Evolutionary conservation across 2,797 vertebrate genomes (phyloP).

Genomic region (Hirundo rustica): DNA sequence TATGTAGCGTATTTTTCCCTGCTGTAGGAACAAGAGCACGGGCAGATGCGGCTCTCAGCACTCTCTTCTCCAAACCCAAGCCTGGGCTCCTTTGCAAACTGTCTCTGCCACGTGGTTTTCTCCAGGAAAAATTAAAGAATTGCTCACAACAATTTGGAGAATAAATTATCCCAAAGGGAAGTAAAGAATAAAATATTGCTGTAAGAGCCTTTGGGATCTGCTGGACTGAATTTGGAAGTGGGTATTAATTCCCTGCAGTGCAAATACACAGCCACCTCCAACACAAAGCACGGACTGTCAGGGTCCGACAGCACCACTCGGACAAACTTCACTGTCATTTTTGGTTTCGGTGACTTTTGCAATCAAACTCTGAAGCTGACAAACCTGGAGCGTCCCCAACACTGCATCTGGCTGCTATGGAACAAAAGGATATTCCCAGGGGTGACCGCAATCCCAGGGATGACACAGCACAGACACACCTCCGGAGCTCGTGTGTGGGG

Average conservation of each 20-base stretch:
- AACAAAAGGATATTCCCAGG: background rate
- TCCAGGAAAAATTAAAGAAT: background rate
- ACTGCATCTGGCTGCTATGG: rapidly evolving
- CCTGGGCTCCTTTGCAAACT: background rate
- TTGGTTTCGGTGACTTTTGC: background rate
- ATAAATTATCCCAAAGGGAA: background rate
- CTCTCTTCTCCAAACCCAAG: background rate
- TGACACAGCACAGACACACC: background rate
- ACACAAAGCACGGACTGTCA: too few species aligned
- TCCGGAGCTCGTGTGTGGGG: background rate
- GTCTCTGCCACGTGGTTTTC: rapidly evolving
- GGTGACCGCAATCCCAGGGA: background rate
- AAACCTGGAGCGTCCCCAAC: background rate
- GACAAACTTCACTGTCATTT: too few species aligned
- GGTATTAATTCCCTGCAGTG: background rate
- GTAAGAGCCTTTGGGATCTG: background rate
- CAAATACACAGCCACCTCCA: background rate
- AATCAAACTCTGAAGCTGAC: background rate
- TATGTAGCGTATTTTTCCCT: rapidly evolving
- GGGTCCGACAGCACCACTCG: rapidly evolving
- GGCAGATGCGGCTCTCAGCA: rapidly evolving
- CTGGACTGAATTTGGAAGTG: background rate
- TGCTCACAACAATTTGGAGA: background rate
- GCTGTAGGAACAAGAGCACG: background rate
- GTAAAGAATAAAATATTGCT: too few species aligned